Percentiles rank a stretch among this genome's conserved stretches.
phyloP scores from a whole-genome alignment of 2,888 invertebrate species.

The Asteroscopus sphinx region DNA sequence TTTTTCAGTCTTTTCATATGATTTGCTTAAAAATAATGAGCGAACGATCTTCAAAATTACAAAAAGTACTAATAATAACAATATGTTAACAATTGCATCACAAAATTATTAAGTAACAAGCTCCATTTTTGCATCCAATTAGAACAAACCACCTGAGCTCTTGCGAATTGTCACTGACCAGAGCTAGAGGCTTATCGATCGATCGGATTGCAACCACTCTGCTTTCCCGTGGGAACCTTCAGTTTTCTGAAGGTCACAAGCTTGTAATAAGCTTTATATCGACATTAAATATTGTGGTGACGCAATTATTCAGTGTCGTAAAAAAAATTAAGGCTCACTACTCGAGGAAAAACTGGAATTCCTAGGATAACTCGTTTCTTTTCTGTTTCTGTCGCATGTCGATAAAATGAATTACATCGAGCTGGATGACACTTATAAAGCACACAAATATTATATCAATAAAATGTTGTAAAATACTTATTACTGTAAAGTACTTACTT shows the following conservation, averaged over 20 bases:
- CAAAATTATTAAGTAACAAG: slow-evolving; percentile 17
- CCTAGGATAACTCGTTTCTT: slow-evolving; percentile 30
- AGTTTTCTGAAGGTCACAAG: slow-evolving; percentile 25
- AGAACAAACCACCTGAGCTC: slow-evolving; percentile 37
- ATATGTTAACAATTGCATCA: slow-evolving; percentile 8
- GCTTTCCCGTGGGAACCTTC: slow-evolving; percentile 54
- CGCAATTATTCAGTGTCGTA: slow-evolving; percentile 27
- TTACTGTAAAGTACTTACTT: too few species aligned
- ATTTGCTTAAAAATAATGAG: too few species aligned
- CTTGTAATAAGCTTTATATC: slow-evolving; percentile 22
- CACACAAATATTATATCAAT: too few species aligned
- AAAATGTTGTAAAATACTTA: too few species aligned
- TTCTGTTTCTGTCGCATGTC: slow-evolving; percentile 2
- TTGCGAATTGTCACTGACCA: slow-evolving; percentile 45
- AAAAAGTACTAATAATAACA: too few species aligned
- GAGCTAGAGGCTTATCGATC: slow-evolving; percentile 51
- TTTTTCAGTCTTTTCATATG: too few species aligned
- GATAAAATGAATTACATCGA: slow-evolving; percentile 22
- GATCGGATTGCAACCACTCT: slow-evolving; percentile 40
- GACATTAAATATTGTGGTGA: slow-evolving; percentile 10
- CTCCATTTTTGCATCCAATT: slow-evolving; percentile 41
- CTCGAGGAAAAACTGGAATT: slow-evolving; percentile 37
- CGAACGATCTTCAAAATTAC: too few species aligned
- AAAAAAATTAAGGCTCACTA: slow-evolving; percentile 22
- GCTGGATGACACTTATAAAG: background rate